These are phyloP conservation scores for Peromyscus aztecus DNA, from an alignment of 2,797 vertebrate genomes.

Conservation along the genomic window DNA sequence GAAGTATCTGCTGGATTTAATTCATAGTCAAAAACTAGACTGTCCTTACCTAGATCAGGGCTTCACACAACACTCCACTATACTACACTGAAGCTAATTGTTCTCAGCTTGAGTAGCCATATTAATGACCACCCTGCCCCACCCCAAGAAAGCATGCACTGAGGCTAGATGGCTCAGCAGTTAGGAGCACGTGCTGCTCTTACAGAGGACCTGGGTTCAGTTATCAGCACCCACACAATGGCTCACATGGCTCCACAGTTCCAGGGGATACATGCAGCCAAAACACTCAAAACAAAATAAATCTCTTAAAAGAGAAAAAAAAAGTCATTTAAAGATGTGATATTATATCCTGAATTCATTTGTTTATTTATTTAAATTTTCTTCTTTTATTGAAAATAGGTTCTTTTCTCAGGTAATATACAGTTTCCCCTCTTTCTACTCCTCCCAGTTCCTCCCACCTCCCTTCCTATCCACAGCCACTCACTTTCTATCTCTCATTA, in stretches of 20 bases:
- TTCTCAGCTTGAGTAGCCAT: not conserved
- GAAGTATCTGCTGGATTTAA: constrained; percentile 8
- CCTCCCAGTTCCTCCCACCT: not conserved
- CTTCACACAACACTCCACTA: not conserved
- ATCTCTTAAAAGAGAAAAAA: not conserved
- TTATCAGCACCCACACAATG: not conserved
- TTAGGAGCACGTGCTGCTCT: not conserved
- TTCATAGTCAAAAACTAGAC: constrained; percentile 6
- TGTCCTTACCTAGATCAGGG: not conserved
- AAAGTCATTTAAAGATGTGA: not conserved
- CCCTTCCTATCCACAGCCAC: not conserved
- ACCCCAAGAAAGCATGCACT: not conserved
- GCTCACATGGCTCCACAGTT: not conserved
- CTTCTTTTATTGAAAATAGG: not conserved
- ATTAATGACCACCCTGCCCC: not conserved
- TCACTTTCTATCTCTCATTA: not conserved
- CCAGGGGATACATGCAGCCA: not conserved
- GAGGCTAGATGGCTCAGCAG: not conserved
- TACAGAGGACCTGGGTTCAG: not conserved
- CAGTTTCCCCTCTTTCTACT: not conserved
- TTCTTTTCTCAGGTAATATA: not conserved
- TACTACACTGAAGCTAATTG: not conserved
- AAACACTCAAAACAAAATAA: not conserved
- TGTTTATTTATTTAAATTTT: not conserved
- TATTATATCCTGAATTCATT: not conserved